phyloP scores from a whole-genome alignment of 2,797 vertebrate genomes.

The Acestrorhynchus altus region DNA sequence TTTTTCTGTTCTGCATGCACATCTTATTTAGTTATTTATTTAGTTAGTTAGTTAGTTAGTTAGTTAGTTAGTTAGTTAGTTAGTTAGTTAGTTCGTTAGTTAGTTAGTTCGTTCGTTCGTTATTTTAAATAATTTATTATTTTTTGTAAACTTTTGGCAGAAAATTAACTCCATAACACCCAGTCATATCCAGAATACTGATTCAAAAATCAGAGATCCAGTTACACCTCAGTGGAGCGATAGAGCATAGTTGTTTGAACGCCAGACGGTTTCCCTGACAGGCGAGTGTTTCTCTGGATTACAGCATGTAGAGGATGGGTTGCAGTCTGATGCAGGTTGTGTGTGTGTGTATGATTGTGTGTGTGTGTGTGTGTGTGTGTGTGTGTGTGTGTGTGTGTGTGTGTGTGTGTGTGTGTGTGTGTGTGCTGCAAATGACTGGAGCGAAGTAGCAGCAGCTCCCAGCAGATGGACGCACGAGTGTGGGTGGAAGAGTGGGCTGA shows the following conservation, averaged over 20 bases:
- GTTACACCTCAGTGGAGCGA: neutral
- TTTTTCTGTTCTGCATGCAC: too few species aligned
- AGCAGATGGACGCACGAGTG: slow-evolving; percentile 41
- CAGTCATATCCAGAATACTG: neutral
- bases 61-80: too few species aligned
- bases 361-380: slow-evolving; percentile 3
- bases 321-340: neutral
- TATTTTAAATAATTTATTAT: too few species aligned
- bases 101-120: too few species aligned
- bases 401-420: neutral
- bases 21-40: too few species aligned
- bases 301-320: slow-evolving; percentile 1
- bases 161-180: too few species aligned
- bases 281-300: slow-evolving; percentile 19
- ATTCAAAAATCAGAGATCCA: neutral
- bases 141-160: too few species aligned
- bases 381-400: slow-evolving; percentile 1
- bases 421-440: slow-evolving; percentile 25
- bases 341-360: too few species aligned
- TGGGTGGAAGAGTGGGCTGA: slow-evolving; percentile 44
- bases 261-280: neutral
- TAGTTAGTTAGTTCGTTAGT: too few species aligned
- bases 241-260: neutral
- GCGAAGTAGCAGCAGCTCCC: slow-evolving; percentile 32
- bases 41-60: too few species aligned